These are phyloP conservation scores for Cryptocephalus moraei DNA, from an alignment of 2,888 invertebrate genomes.

Conservation along the genomic window DNA sequence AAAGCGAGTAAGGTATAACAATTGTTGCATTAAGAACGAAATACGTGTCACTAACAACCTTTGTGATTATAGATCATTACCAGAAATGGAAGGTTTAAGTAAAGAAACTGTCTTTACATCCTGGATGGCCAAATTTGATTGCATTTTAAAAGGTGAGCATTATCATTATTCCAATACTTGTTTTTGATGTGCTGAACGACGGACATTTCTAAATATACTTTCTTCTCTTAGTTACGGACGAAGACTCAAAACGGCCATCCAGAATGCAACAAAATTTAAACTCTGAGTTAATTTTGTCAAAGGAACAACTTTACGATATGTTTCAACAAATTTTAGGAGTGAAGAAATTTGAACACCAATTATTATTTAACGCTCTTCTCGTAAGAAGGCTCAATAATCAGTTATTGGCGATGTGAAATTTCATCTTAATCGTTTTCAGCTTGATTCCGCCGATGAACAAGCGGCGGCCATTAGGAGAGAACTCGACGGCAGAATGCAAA, in stretches of 20 bases:
- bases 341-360: slow-evolving; percentile 99
- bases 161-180: no score
- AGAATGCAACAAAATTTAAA: slow-evolving; percentile 83
- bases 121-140: slow-evolving; percentile 99
- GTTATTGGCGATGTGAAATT: background rate
- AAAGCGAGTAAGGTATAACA: slow-evolving; percentile 77
- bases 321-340: slow-evolving; percentile 98
- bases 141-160: slow-evolving; percentile 76
- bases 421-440: slow-evolving; percentile 43
- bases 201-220: background rate
- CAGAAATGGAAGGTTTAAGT: slow-evolving; percentile 98
- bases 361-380: slow-evolving; percentile 96
- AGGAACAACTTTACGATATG: slow-evolving; percentile 99
- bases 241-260: slow-evolving; percentile 77
- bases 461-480: slow-evolving; percentile 98
- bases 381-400: slow-evolving; percentile 40
- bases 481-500: slow-evolving; percentile 94
- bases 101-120: slow-evolving; percentile 98
- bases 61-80: slow-evolving; percentile 63
- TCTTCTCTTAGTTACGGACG: slow-evolving; percentile 51
- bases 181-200: background rate
- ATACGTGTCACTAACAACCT: background rate
- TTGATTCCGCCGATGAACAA: slow-evolving; percentile 99
- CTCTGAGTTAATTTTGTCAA: slow-evolving; percentile 90
- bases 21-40: background rate